Percentiles rank a stretch among this genome's conserved stretches.
Evolutionary conservation across 2,113 vertebrate species (phyloP).

Genomic region (Malurus alboscapulatus): DNA sequence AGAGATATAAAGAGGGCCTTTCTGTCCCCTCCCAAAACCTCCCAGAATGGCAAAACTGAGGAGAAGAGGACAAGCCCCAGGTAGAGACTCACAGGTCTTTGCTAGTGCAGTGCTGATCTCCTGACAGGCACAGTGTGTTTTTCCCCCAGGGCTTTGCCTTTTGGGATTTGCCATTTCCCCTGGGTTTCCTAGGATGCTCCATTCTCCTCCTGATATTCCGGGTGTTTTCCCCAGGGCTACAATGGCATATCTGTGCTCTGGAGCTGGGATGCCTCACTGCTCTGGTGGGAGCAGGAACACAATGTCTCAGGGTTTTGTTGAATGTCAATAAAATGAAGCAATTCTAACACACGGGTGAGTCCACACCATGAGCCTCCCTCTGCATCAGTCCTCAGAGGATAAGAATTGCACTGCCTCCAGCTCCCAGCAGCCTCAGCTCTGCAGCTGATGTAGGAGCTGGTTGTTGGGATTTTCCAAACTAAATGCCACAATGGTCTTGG

Average conservation of each 20-base stretch:
- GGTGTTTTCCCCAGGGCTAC: neutral
- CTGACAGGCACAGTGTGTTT: neutral
- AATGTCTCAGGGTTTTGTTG: constrained; percentile 4
- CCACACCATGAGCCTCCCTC: neutral
- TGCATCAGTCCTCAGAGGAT: neutral
- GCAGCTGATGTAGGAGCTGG: neutral
- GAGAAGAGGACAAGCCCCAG: neutral
- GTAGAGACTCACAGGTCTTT: neutral
- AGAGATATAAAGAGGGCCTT: neutral
- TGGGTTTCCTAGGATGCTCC: neutral
- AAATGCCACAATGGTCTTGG: neutral
- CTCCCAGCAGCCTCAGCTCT: neutral
- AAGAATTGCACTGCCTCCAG: neutral
- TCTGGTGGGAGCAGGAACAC: neutral
- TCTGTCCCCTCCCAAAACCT: neutral
- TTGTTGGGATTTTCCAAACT: constrained; percentile 28
- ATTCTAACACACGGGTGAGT: neutral
- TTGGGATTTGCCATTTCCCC: neutral
- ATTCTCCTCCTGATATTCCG: neutral
- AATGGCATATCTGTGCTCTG: neutral
- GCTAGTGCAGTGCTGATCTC: neutral
- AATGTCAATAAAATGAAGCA: constrained; percentile 18
- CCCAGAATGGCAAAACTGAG: neutral
- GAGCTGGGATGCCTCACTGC: neutral
- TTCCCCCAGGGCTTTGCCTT: neutral